phyloP scores from a whole-genome alignment of 2,797 vertebrate genomes.

The Centroberyx gerrardi region DNA sequence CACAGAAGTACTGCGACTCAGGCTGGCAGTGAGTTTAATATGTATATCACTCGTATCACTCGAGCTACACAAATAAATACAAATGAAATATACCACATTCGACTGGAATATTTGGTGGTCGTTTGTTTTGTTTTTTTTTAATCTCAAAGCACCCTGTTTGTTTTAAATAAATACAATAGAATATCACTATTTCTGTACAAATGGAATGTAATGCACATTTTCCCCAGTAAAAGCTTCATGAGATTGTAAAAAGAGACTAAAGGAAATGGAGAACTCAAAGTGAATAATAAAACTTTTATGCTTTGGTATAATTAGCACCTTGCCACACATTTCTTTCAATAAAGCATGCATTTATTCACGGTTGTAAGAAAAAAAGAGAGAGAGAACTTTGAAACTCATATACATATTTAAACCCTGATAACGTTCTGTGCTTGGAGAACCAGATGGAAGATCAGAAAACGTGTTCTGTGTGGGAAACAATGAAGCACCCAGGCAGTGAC shows the following conservation, averaged over 20 bases:
- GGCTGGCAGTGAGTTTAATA: conserved; percentile 66
- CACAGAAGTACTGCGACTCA: conserved; percentile 69
- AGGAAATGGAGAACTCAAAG: conserved; percentile 49
- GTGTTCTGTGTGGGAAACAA: conserved; percentile 40
- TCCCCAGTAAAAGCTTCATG: conserved; percentile 77
- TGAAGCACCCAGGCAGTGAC: conserved; percentile 38
- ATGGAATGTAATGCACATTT: conserved; percentile 86
- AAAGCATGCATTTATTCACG: conserved; percentile 73
- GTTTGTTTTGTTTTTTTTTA: conserved; percentile 39
- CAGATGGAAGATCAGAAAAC: conserved; percentile 39
- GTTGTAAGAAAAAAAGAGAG: conserved; percentile 55
- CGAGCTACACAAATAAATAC: conserved; percentile 83
- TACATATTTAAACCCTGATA: conserved; percentile 64
- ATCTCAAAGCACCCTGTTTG: conserved; percentile 85
- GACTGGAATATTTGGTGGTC: conserved; percentile 76
- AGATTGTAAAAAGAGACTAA: conserved; percentile 65
- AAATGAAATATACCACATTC: conserved; percentile 85
- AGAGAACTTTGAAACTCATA: conserved; percentile 53
- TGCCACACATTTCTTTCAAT: conserved; percentile 71
- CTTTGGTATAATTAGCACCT: conserved; percentile 80
- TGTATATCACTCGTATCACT: conserved; percentile 60
- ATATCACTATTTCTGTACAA: conserved; percentile 89
- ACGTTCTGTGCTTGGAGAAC: conserved; percentile 35
- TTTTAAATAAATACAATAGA: conserved; percentile 90
- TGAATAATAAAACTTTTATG: conserved; percentile 36